Conservation (phyloP, 2,888 invertebrate species). For the Machimus rusticus region DNA sequence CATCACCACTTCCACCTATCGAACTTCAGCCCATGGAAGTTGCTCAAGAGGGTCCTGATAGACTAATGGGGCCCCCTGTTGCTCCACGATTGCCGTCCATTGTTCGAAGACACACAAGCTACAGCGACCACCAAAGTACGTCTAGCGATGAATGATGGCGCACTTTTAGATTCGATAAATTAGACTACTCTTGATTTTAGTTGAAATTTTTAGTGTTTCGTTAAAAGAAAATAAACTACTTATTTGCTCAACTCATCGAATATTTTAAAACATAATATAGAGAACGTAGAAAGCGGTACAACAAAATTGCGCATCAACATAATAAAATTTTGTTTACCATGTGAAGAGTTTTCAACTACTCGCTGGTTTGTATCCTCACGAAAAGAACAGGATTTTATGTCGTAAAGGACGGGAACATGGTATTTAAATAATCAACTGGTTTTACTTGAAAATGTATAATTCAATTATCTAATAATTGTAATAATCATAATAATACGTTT, state of each 20-base stretch:
- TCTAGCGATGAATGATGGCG: conserved; percentile 46
- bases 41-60: conserved; percentile 51
- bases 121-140: conserved; percentile 47
- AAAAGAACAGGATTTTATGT: background rate
- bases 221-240: background rate
- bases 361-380: background rate
- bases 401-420: background rate
- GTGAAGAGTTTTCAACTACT: background rate
- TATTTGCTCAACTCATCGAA: background rate
- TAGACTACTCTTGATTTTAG: background rate
- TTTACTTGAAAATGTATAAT: conserved; percentile 42
- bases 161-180: background rate
- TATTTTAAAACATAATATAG: background rate
- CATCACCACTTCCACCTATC: conserved; percentile 51
- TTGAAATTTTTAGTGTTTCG: background rate
- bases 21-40: conserved; percentile 23
- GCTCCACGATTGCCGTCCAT: conserved; percentile 57
- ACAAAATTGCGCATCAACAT: background rate
- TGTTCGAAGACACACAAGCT: conserved; percentile 49
- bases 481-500: conserved; percentile 29
- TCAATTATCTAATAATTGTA: conserved; percentile 46
- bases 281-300: background rate
- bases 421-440: background rate
- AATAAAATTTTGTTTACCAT: background rate
- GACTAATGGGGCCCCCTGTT: conserved; percentile 61